Conservation (phyloP, 64 coral and sea anemone genomes). For the Hydrozoanthus tunicans region DNA sequence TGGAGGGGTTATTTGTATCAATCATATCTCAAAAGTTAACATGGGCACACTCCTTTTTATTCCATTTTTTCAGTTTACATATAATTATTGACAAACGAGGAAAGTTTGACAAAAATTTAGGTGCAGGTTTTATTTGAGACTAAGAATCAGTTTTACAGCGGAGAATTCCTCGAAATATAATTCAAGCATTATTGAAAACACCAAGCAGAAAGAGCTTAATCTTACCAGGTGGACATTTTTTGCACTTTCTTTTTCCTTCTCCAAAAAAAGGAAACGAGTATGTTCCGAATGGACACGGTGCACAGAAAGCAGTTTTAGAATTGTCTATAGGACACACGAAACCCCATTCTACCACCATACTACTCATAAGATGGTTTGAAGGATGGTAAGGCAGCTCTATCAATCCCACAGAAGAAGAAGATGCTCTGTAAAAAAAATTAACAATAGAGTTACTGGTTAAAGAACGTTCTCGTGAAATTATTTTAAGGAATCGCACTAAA, state of each 20-base stretch:
- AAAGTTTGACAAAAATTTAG: too few relatives aligned
- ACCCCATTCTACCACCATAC: background rate
- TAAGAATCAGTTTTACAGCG: too few relatives aligned
- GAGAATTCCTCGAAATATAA: background rate
- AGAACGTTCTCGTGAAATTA: background rate
- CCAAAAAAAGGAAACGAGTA: background rate
- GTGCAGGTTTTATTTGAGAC: too few relatives aligned
- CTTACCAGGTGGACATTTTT: slow-evolving; percentile 14
- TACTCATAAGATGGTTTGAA: background rate
- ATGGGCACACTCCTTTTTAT: too few relatives aligned
- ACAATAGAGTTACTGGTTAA: background rate
- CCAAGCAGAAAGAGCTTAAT: background rate
- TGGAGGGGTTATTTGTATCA: too few relatives aligned
- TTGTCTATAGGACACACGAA: background rate
- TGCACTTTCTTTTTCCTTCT: background rate
- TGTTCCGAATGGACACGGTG: slow-evolving; percentile 17
- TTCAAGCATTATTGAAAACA: background rate
- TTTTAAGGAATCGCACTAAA: too few relatives aligned
- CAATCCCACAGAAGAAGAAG: background rate
- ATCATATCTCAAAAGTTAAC: too few relatives aligned
- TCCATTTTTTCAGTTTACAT: too few relatives aligned
- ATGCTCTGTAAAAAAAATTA: background rate
- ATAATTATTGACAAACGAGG: too few relatives aligned
- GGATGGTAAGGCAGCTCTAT: background rate
- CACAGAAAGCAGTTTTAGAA: background rate